phyloP scores from a whole-genome alignment of 2,888 invertebrate species.

The Euzophera pinguis region DNA sequence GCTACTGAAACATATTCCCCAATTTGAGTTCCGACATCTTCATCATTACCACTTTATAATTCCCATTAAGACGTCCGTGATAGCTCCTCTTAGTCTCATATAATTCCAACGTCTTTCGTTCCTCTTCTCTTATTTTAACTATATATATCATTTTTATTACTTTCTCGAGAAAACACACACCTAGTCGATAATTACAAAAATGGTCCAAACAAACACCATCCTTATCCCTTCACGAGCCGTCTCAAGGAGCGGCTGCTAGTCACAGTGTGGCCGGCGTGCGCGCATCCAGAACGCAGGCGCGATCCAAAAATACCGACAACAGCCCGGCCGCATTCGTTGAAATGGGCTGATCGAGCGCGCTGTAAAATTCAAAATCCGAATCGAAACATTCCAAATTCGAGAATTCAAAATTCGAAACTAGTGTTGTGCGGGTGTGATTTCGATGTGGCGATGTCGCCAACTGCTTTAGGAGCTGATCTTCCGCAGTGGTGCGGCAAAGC shows the following conservation, averaged over 20 bases:
- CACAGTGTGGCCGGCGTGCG: slow-evolving; percentile 61
- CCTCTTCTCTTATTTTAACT: too few species aligned
- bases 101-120: too few species aligned
- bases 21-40: too few species aligned
- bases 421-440: slow-evolving; percentile 21
- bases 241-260: slow-evolving; percentile 72
- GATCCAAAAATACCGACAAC: slow-evolving; percentile 63
- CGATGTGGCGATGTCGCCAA: slow-evolving; percentile 67
- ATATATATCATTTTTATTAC: background rate
- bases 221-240: slow-evolving; percentile 61
- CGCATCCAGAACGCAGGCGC: slow-evolving; percentile 53
- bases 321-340: slow-evolving; percentile 43
- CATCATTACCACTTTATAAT: too few species aligned
- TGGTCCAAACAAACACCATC: slow-evolving; percentile 27
- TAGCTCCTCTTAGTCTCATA: too few species aligned
- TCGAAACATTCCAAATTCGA: slow-evolving; percentile 17
- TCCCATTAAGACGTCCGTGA: too few species aligned
- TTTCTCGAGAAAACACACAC: slow-evolving; percentile 4
- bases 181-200: slow-evolving; percentile 24
- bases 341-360: slow-evolving; percentile 46
- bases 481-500: slow-evolving; percentile 70
- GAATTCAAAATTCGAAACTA: slow-evolving; percentile 10
- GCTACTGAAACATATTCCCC: too few species aligned
- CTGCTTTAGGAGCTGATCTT: slow-evolving; percentile 62
- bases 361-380: slow-evolving; percentile 25